phyloP scores from a whole-genome alignment of 2,113 vertebrate genomes.

The Neotoma lepida region DNA sequence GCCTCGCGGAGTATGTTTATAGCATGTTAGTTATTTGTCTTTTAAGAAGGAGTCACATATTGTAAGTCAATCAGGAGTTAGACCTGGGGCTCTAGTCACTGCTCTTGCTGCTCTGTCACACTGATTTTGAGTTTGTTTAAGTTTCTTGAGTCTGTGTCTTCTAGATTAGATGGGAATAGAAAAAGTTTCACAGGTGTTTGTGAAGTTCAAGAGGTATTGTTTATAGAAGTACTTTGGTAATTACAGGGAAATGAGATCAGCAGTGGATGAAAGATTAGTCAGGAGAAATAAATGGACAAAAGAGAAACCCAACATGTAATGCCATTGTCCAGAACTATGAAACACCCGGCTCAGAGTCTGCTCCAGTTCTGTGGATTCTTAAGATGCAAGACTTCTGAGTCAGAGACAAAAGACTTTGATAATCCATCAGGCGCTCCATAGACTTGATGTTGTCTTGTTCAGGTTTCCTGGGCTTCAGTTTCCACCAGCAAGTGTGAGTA shows the following conservation, averaged over 20 bases:
- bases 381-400: not conserved
- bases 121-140: conserved; percentile 10
- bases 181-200: not conserved
- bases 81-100: not conserved
- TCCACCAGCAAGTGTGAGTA: rapidly evolving
- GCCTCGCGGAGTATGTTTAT: not conserved
- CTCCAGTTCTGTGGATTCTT: not conserved
- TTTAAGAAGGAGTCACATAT: not conserved
- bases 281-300: not conserved
- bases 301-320: not conserved
- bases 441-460: not conserved
- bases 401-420: not conserved
- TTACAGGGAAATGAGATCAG: not conserved
- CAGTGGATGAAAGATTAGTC: not conserved
- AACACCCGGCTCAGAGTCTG: not conserved
- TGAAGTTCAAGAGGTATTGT: conserved; percentile 21
- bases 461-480: not conserved
- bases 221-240: conserved; percentile 51
- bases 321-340: not conserved
- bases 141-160: conserved; percentile 8
- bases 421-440: no score
- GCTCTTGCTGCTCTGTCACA: not conserved
- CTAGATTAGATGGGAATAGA: not conserved
- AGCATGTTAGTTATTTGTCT: not conserved
- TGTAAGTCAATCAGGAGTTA: not conserved